Conservation (phyloP, 2,797 vertebrate genomes). For the Darevskia nairensis region DNA sequence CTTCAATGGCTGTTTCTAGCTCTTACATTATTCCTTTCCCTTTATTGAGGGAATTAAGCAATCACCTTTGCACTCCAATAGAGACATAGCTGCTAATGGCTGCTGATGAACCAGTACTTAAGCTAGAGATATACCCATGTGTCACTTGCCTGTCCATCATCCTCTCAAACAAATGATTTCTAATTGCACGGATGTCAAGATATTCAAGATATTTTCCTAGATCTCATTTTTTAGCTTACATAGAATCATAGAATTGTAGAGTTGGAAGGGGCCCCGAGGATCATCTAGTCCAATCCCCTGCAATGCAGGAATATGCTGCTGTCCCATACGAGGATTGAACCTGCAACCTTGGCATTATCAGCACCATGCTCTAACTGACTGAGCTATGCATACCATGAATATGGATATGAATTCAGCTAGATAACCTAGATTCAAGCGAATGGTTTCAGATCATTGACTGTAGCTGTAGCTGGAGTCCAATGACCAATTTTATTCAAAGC, state of each 20-base stretch:
- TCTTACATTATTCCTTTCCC: neutral
- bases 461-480: neutral
- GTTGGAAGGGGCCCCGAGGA: too few relatives aligned
- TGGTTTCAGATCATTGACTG: neutral
- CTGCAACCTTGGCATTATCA: too few relatives aligned
- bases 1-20: neutral
- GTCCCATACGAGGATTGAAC: too few relatives aligned
- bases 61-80: neutral
- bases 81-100: neutral
- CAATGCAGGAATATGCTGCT: too few relatives aligned
- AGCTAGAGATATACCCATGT: neutral
- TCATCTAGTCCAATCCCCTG: too few relatives aligned
- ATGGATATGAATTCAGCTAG: neutral
- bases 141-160: neutral
- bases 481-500: neutral
- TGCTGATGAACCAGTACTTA: neutral
- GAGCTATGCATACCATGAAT: neutral
- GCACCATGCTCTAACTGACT: too few relatives aligned
- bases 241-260: too few relatives aligned
- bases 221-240: neutral
- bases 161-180: too few relatives aligned
- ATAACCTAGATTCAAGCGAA: neutral
- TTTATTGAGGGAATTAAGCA: neutral
- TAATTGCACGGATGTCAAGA: neutral
- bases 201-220: neutral